Evolutionary conservation across 2,888 invertebrate genomes (phyloP).

Genomic region (Erebia aethiops): DNA sequence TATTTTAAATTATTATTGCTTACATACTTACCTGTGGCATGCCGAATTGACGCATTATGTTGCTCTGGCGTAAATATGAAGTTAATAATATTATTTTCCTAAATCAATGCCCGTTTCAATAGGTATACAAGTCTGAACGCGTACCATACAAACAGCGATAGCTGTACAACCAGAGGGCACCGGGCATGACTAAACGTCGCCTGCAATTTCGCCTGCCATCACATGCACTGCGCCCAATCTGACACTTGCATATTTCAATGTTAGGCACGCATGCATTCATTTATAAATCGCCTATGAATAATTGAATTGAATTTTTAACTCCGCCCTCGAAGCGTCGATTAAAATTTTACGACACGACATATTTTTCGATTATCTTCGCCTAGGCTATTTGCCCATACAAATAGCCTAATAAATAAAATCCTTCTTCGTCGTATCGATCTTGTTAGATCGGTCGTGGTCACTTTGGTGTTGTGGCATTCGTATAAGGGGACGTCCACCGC

Average conservation of each 20-base stretch:
- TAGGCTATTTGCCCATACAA: too few species aligned
- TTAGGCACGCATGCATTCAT: slow-evolving; percentile 66
- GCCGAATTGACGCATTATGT: too few species aligned
- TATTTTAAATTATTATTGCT: too few species aligned
- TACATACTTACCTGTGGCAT: too few species aligned
- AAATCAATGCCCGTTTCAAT: neutral
- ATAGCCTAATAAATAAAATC: too few species aligned
- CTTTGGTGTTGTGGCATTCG: too few species aligned
- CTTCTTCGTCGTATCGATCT: too few species aligned
- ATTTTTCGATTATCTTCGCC: neutral
- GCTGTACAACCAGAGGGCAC: slow-evolving; percentile 48
- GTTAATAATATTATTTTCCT: too few species aligned
- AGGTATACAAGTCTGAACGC: slow-evolving; percentile 46
- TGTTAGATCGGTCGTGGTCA: too few species aligned
- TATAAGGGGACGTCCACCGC: too few species aligned
- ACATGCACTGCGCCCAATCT: slow-evolving; percentile 56
- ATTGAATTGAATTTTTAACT: slow-evolving; percentile 30
- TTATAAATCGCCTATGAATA: slow-evolving; percentile 39
- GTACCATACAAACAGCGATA: slow-evolving; percentile 43
- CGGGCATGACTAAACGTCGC: slow-evolving; percentile 59
- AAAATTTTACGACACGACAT: slow-evolving; percentile 9
- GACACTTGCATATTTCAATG: slow-evolving; percentile 74
- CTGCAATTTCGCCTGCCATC: slow-evolving; percentile 64
- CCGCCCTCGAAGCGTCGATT: neutral
- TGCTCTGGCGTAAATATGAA: too few species aligned